phyloP scores from a whole-genome alignment of 2,113 vertebrate species.

The Silurus glanis region DNA sequence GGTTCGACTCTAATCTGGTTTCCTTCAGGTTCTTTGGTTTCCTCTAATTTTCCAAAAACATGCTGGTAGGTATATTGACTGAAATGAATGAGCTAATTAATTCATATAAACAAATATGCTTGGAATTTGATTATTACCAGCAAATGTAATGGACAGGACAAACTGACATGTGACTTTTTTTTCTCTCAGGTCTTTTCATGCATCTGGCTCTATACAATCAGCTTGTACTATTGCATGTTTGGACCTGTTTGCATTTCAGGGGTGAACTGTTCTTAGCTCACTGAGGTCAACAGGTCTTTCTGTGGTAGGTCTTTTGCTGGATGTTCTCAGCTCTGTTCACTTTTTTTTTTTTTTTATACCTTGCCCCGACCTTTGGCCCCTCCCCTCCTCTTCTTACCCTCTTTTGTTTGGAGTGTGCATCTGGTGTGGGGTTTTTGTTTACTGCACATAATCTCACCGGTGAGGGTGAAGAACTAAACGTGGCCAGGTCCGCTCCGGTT shows the following conservation, averaged over 20 bases:
- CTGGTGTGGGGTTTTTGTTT: conserved; percentile 61
- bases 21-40: neutral
- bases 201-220: conserved; percentile 8
- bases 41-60: neutral
- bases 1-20: neutral
- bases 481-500: conserved; percentile 10
- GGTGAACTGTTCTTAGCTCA: conserved; percentile 11
- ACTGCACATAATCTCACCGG: conserved; percentile 46
- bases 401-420: conserved; percentile 65
- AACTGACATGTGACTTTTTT: neutral
- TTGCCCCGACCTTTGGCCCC: conserved; percentile 59
- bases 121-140: neutral
- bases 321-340: conserved; percentile 28
- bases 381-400: conserved; percentile 38
- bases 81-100: neutral
- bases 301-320: conserved; percentile 9
- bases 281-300: conserved; percentile 17
- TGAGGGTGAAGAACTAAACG: conserved; percentile 18
- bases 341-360: conserved; percentile 49
- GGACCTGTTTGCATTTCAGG: conserved; percentile 17
- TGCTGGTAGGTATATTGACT: neutral
- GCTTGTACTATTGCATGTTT: neutral
- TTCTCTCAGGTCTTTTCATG: neutral
- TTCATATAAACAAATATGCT: neutral
- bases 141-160: neutral